These are phyloP conservation scores for Drosophila recens DNA, from an alignment of 2,888 invertebrate species.

Conservation along the genomic window DNA sequence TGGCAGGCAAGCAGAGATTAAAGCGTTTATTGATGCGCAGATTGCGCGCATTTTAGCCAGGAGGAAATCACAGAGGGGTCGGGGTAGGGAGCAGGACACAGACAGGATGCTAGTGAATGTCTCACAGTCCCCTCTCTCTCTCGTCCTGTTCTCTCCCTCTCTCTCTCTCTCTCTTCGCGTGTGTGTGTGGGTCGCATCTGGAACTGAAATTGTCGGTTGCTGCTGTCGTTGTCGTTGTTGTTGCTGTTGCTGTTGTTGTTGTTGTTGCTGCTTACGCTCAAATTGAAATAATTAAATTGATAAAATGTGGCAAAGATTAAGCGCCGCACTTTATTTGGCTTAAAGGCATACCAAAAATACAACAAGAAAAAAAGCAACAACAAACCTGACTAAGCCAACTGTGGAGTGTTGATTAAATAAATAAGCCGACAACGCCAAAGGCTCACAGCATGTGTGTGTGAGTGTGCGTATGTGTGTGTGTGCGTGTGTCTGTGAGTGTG, in stretches of 20 bases:
- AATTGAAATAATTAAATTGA: slow-evolving; percentile 81
- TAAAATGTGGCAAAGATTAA: slow-evolving; percentile 81
- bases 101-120: slow-evolving; percentile 60
- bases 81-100: slow-evolving; percentile 27
- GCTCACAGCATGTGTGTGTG: slow-evolving; percentile 29
- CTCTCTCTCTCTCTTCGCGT: slow-evolving; percentile 24
- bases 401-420: slow-evolving; percentile 80
- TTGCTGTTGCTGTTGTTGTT: slow-evolving; percentile 38
- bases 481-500: slow-evolving; percentile 11
- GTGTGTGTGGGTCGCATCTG: slow-evolving; percentile 58
- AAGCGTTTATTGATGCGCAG: slow-evolving; percentile 81
- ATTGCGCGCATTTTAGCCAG: slow-evolving; percentile 82
- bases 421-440: slow-evolving; percentile 72
- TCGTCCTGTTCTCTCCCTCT: slow-evolving; percentile 14
- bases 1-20: slow-evolving; percentile 79
- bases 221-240: slow-evolving; percentile 43
- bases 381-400: slow-evolving; percentile 73
- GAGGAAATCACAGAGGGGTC: slow-evolving; percentile 51
- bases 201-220: slow-evolving; percentile 72
- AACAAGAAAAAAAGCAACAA: slow-evolving; percentile 22
- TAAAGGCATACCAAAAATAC: slow-evolving; percentile 69
- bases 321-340: slow-evolving; percentile 81
- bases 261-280: slow-evolving; percentile 77
- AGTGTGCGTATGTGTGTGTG: slow-evolving; percentile 3
- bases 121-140: slow-evolving; percentile 33